Percentiles rank a stretch among this genome's conserved stretches.
phyloP scores from a whole-genome alignment of 2,888 invertebrate genomes.

The Aphodius granarius region DNA sequence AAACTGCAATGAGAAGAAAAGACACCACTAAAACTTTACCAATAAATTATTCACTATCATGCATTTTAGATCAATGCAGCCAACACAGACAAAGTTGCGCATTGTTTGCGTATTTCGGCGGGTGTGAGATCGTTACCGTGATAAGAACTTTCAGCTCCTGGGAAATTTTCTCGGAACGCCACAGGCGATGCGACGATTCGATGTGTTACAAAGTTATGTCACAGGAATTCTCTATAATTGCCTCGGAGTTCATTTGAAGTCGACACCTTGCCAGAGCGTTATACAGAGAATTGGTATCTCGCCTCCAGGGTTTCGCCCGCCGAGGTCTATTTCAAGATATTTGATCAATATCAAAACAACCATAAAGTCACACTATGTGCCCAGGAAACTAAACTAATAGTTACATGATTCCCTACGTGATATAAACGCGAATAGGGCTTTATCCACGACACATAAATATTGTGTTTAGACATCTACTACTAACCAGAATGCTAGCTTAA shows the following conservation, averaged over 20 bases:
- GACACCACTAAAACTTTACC: background rate
- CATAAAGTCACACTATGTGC: background rate
- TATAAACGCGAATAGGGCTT: background rate
- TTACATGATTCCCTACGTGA: background rate
- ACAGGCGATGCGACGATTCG: background rate
- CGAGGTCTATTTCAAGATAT: background rate
- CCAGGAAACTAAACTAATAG: background rate
- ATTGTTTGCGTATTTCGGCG: background rate
- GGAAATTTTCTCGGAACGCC: background rate
- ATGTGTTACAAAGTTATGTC: background rate
- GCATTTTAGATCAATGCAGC: background rate
- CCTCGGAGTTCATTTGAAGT: background rate
- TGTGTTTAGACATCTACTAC: background rate
- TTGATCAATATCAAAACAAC: background rate
- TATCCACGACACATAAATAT: no score
- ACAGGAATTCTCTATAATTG: background rate
- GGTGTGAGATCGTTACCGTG: background rate
- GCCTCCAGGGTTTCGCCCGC: background rate
- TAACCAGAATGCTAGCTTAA: no score
- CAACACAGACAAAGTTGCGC: background rate
- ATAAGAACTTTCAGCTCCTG: background rate
- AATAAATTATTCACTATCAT: background rate
- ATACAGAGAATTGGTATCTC: background rate
- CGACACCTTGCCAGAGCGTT: background rate
- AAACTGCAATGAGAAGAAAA: background rate